phyloP scores from a whole-genome alignment of 2,888 invertebrate genomes.

The Morpho achilles region DNA sequence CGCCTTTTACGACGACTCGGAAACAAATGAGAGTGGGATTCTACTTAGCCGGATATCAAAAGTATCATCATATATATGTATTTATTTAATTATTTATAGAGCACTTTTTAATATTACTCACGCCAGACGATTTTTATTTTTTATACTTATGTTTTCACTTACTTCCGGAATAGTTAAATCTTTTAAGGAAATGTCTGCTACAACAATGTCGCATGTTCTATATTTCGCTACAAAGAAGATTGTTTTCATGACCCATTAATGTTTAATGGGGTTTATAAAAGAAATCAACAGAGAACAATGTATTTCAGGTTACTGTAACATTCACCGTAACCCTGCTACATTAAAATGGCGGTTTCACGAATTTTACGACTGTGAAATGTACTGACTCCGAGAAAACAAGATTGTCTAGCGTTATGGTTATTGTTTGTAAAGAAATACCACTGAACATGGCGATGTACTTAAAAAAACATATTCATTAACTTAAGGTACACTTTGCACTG shows the following conservation, averaged over 20 bases:
- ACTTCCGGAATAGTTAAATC: too few relatives aligned
- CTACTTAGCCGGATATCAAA: too few relatives aligned
- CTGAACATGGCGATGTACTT: conserved; percentile 2
- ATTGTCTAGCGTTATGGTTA: conserved; percentile 24
- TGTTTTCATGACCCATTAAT: conserved; percentile 16
- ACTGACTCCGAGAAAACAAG: conserved; percentile 17
- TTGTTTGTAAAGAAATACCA: conserved; percentile 17
- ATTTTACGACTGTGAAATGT: conserved; percentile 23
- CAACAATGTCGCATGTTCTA: neutral
- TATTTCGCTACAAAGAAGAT: neutral
- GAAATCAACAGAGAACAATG: conserved; percentile 27
- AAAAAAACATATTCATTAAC: neutral
- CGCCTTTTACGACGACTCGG: too few relatives aligned
- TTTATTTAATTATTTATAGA: too few relatives aligned
- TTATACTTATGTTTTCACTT: too few relatives aligned
- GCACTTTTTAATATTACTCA: too few relatives aligned
- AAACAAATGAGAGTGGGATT: too few relatives aligned
- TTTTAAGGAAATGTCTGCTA: too few relatives aligned
- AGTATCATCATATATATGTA: too few relatives aligned
- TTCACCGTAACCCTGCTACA: conserved; percentile 24
- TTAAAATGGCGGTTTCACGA: conserved; percentile 28
- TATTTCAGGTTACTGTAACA: conserved; percentile 14
- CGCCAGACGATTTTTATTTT: too few relatives aligned
- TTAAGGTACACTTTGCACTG: too few relatives aligned
- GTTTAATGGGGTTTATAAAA: conserved; percentile 25